phyloP scores from a whole-genome alignment of 2,888 invertebrate genomes.

The Leptura quadrifasciata region DNA sequence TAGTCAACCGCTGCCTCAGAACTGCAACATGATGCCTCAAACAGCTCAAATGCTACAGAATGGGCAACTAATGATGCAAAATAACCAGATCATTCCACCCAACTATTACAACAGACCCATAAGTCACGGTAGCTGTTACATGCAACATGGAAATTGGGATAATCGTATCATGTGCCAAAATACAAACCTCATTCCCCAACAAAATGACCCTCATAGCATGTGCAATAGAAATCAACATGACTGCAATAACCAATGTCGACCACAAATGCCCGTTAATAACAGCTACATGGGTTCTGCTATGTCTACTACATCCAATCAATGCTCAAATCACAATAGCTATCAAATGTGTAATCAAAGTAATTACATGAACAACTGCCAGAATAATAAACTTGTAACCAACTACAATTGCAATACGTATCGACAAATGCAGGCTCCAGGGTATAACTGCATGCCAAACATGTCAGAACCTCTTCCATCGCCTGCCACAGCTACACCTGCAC shows the following conservation, averaged over 20 bases:
- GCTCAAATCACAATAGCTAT: slow-evolving; percentile 62
- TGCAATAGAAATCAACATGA: slow-evolving; percentile 61
- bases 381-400: slow-evolving; percentile 52
- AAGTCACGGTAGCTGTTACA: slow-evolving; percentile 63
- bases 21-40: slow-evolving; percentile 53
- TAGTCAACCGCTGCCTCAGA: slow-evolving; percentile 50
- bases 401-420: slow-evolving; percentile 61
- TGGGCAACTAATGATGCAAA: slow-evolving; percentile 55
- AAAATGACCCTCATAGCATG: slow-evolving; percentile 58
- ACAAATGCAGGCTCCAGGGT: slow-evolving; percentile 58
- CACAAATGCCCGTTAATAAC: slow-evolving; percentile 57
- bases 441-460: slow-evolving; percentile 62
- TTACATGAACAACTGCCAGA: slow-evolving; percentile 54
- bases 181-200: slow-evolving; percentile 46
- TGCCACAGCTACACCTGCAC: slow-evolving; percentile 70
- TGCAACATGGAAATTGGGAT: slow-evolving; percentile 65
- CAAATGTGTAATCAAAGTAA: slow-evolving; percentile 64
- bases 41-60: slow-evolving; percentile 48
- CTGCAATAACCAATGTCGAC: slow-evolving; percentile 59
- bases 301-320: slow-evolving; percentile 56
- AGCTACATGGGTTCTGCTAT: slow-evolving; percentile 57
- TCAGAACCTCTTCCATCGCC: slow-evolving; percentile 69
- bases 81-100: slow-evolving; percentile 54
- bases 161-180: slow-evolving; percentile 54
- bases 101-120: slow-evolving; percentile 63